Conservation (phyloP, 2,888 invertebrate species). For the Chouioia cunea region DNA sequence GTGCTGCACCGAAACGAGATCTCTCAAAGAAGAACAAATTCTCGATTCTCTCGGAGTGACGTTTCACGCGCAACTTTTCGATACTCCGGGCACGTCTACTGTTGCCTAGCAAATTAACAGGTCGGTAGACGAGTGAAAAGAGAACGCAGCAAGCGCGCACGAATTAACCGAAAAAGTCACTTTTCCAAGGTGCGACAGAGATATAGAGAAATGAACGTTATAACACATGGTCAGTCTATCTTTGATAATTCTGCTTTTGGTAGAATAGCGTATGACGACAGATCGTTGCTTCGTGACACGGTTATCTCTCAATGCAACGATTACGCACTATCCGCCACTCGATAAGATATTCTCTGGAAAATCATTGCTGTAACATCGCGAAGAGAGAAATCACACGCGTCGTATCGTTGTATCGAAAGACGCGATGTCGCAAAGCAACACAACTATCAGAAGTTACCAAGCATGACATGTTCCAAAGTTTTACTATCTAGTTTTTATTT, state of each 20-base stretch:
- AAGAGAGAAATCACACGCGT: no score
- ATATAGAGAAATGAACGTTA: not conserved
- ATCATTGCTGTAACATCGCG: not conserved
- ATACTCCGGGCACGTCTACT: no score
- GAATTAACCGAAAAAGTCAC: no score
- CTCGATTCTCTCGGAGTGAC: not conserved
- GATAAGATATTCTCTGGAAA: not conserved
- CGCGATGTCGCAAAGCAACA: not conserved
- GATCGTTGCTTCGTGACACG: constrained; percentile 11
- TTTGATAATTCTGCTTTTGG: constrained; percentile 14
- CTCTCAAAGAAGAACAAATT: no score
- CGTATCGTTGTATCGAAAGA: constrained; percentile 28
- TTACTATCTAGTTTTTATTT: constrained; percentile 28
- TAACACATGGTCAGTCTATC: constrained; percentile 7
- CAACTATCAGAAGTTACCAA: constrained; percentile 16
- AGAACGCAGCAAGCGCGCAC: no score
- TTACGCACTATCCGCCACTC: not conserved
- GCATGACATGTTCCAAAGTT: constrained; percentile 36
- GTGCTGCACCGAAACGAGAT: constrained; percentile 23
- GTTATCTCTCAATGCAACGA: constrained; percentile 26
- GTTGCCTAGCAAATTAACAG: no score
- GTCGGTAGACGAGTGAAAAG: no score
- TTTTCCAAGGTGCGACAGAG: not conserved
- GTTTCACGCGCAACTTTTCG: not conserved
- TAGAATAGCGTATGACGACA: constrained; percentile 14